A percentile compares a stretch with the other conserved stretches of the same genome.
Conservation (phyloP, 2,113 vertebrate species). For the Bungarus multicinctus region DNA sequence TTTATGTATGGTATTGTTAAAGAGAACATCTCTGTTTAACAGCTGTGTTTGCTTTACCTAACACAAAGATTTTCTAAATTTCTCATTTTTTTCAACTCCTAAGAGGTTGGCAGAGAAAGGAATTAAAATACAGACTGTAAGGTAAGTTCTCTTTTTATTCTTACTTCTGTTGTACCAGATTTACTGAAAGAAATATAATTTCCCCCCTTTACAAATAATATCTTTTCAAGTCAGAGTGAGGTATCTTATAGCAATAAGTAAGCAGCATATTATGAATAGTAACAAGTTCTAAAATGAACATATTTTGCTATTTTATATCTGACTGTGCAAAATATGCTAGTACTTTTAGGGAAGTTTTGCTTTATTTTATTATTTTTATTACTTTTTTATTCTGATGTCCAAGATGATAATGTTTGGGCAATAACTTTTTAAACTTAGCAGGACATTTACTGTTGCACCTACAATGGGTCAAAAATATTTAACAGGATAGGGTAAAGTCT, state of each 20-base stretch:
- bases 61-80: not conserved
- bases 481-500: conserved; percentile 1
- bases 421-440: conserved; percentile 17
- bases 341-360: not conserved
- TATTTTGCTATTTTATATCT: not conserved
- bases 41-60: not conserved
- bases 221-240: not conserved
- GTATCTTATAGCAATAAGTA: not conserved
- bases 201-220: not conserved
- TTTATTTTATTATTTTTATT: not conserved
- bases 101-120: not conserved
- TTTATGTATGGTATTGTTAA: not conserved
- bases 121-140: not conserved
- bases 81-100: not conserved
- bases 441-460: not conserved
- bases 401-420: not conserved
- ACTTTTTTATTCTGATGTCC: conserved; percentile 11
- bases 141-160: not conserved
- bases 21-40: not conserved
- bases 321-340: not conserved
- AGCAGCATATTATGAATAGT: not conserved
- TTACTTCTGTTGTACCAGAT: not conserved
- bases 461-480: conserved; percentile 5
- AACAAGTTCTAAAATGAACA: not conserved
- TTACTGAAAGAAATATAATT: not conserved